Evolutionary conservation across 2,888 invertebrate species (phyloP).

Genomic region (Philereme vetulata): DNA sequence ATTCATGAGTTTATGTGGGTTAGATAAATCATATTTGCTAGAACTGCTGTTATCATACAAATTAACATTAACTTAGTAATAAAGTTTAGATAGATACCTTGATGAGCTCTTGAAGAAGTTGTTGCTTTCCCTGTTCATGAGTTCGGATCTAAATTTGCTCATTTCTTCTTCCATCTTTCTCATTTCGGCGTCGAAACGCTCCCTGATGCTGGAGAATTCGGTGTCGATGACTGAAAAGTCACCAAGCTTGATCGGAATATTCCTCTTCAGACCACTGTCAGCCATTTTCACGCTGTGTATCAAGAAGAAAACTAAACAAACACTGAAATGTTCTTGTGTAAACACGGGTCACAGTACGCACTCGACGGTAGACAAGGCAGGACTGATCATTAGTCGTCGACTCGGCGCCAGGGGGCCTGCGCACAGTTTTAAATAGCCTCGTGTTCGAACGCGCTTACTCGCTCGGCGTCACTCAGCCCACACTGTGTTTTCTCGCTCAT

Average conservation of each 20-base stretch:
- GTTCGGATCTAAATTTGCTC: slow-evolving; percentile 96
- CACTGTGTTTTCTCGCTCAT: slow-evolving; percentile 81
- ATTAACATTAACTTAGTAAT: slow-evolving; percentile 14
- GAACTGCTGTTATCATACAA: not conserved
- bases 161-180: slow-evolving; percentile 99
- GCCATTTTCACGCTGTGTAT: slow-evolving; percentile 86
- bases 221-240: slow-evolving; percentile 98
- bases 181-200: slow-evolving; percentile 98
- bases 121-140: slow-evolving; percentile 96
- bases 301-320: slow-evolving; percentile 77
- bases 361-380: slow-evolving; percentile 76
- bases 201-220: slow-evolving; percentile 97
- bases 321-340: slow-evolving; percentile 76
- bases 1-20: not conserved
- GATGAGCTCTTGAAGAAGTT: slow-evolving; percentile 95
- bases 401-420: slow-evolving; percentile 82
- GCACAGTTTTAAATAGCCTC: slow-evolving; percentile 84
- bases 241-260: slow-evolving; percentile 96
- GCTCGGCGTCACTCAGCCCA: slow-evolving; percentile 77
- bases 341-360: slow-evolving; percentile 76
- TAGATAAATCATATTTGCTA: not conserved
- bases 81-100: slow-evolving; percentile 85
- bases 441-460: slow-evolving; percentile 70
- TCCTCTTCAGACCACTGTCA: slow-evolving; percentile 92
- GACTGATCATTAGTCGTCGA: slow-evolving; percentile 81